These are phyloP conservation scores for Ellobius talpinus DNA, from an alignment of 2,113 vertebrate species.

Conservation along the genomic window DNA sequence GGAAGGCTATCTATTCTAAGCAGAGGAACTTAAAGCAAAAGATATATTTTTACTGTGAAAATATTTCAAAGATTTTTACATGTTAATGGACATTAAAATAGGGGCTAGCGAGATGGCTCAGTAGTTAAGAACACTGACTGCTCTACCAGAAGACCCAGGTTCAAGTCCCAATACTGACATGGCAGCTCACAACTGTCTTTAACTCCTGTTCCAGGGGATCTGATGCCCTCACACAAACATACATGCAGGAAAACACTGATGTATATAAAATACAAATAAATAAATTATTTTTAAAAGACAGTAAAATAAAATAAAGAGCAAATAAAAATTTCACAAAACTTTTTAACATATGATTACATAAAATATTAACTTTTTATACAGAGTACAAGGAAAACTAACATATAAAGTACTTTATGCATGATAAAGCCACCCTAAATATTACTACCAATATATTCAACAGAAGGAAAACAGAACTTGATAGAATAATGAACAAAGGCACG, in stretches of 20 bases:
- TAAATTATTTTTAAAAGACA: not conserved
- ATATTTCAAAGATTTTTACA: not conserved
- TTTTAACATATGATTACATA: not conserved
- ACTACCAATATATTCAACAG: not conserved
- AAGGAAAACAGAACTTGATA: constrained; percentile 30
- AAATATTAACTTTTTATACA: not conserved
- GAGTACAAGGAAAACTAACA: not conserved
- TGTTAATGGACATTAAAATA: constrained; percentile 36
- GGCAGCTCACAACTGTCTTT: not conserved
- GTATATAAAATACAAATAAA: not conserved
- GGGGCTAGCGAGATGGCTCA: not conserved
- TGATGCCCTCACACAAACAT: not conserved
- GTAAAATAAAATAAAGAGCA: constrained; percentile 52
- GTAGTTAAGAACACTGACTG: not conserved
- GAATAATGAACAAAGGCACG: not conserved
- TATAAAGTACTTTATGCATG: not conserved
- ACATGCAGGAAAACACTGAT: not conserved
- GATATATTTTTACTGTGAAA: constrained; percentile 35
- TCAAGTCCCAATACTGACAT: not conserved
- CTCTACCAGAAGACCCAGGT: not conserved
- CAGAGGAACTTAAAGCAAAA: constrained; percentile 42
- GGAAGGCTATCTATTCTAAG: constrained; percentile 38
- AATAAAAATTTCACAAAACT: constrained; percentile 43
- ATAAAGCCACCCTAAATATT: constrained; percentile 22
- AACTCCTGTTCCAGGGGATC: not conserved